phyloP scores from a whole-genome alignment of 1,140 invertebrate genomes.

The Monochamus saltuarius region DNA sequence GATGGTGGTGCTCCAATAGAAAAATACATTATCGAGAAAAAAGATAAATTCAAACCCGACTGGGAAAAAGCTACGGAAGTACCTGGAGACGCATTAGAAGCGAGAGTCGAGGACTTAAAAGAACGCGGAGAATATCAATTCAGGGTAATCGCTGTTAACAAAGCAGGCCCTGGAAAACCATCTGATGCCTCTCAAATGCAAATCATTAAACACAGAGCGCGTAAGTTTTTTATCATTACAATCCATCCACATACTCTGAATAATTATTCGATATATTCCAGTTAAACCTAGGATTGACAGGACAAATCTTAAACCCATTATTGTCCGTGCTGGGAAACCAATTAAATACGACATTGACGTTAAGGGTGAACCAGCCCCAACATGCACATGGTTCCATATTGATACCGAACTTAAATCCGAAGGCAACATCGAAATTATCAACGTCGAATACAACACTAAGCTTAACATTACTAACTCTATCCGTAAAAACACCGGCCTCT shows the following conservation, averaged over 20 bases:
- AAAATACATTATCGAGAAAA: constrained; percentile 98
- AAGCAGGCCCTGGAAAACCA: constrained; percentile 90
- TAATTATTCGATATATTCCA: constrained; percentile 48
- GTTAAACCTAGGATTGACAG: constrained; percentile 97
- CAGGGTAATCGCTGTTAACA: constrained; percentile 93
- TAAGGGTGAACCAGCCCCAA: constrained; percentile 91
- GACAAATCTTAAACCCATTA: constrained; percentile 88
- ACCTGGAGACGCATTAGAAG: constrained; percentile 73
- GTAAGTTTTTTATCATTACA: constrained; percentile 60
- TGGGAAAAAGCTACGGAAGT: constrained; percentile 81
- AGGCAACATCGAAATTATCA: constrained; percentile 79
- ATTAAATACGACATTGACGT: constrained; percentile 94
- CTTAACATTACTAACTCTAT: constrained; percentile 82
- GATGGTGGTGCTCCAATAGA: constrained; percentile 95
- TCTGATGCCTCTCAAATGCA: constrained; percentile 93
- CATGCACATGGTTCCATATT: constrained; percentile 80
- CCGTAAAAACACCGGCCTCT: constrained; percentile 83
- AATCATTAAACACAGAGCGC: constrained; percentile 83
- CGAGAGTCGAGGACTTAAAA: constrained; percentile 82
- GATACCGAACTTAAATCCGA: constrained; percentile 59
- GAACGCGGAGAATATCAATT: constrained; percentile 95
- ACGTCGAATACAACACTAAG: constrained; percentile 93
- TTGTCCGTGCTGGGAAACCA: constrained; percentile 86
- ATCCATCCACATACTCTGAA: constrained; percentile 6
- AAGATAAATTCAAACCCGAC: constrained; percentile 77